These are phyloP conservation scores for Ancistrus triradiatus DNA, from an alignment of 2,113 vertebrate species.

Conservation along the genomic window DNA sequence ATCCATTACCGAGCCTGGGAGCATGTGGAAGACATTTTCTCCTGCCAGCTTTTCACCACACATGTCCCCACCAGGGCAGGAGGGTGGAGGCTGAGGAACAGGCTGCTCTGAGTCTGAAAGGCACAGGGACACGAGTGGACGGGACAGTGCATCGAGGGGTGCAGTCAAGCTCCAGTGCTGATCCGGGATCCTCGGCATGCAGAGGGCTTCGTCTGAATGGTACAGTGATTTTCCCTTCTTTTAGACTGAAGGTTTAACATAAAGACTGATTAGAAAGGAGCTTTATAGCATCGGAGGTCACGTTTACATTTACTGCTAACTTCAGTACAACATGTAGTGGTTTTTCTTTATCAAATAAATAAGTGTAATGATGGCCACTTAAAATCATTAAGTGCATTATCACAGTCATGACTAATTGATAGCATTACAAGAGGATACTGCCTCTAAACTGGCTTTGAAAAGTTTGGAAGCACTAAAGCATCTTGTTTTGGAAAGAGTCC, in stretches of 20 bases:
- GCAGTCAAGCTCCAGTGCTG: constrained; percentile 13
- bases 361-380: background rate
- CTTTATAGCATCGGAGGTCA: too few relatives aligned
- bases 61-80: constrained; percentile 51
- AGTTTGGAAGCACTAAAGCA: too few relatives aligned
- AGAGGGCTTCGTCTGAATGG: background rate
- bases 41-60: constrained; percentile 66
- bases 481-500: too few relatives aligned
- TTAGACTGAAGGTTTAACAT: background rate
- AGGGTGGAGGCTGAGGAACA: constrained; percentile 56
- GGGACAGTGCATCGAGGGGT: background rate
- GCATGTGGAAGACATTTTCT: constrained; percentile 60
- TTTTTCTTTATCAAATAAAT: background rate
- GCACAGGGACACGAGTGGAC: background rate
- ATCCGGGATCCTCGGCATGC: constrained; percentile 36
- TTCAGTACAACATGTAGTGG: background rate
- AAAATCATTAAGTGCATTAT: too few relatives aligned
- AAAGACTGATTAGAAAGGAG: too few relatives aligned
- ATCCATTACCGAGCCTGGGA: constrained; percentile 61
- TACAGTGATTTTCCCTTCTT: background rate
- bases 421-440: too few relatives aligned
- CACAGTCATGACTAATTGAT: too few relatives aligned
- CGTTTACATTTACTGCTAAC: too few relatives aligned
- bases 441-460: too few relatives aligned
- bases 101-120: constrained; percentile 43